Base-by-base conservation (phyloP, 1,140 invertebrate genomes). In the Trachymyrmex septentrionalis region DNA sequence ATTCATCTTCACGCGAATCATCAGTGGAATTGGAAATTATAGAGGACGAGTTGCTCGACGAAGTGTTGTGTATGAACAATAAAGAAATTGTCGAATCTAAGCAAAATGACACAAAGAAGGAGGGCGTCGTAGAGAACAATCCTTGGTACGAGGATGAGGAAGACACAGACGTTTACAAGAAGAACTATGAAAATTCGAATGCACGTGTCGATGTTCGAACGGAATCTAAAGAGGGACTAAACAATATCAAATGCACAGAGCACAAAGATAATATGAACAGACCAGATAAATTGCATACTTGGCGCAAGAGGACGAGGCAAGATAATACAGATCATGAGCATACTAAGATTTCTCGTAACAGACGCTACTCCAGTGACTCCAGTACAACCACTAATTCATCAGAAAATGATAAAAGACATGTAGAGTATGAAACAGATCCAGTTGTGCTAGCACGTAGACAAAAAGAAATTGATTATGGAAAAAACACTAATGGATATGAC, bases 391-490 rank as follows among this genome's bases (percentile, higher is more conserved):
- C 93, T 12, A 92, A 92, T 86, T 94, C 94, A 6, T 91, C 86
- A 10, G 88, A 91, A n/a, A 88, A 44, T 24, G 72, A 87, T 27
- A 94, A 88, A 86, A 93, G 75, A 57, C 91, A 73, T 57, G 19
- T 92, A 19, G 96, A 97, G 88, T 93, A 96, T 88, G 98, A 99
- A 95, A 97, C 96, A 50, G 98, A 99, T 96, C 96, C 96, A 19
- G 94, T 87, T 24, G 94, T 98, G 12, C 93, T 99, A 84, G 94
- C 96, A 50, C 96, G 98, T 85, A 96, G 98, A 78, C 98, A 99
- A 92, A 99, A 99, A 94, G 98, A 99, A 95, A 98, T 99, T 93
- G 98, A 99, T 93, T 99, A 98, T 96, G 99, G 99, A 27, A 99
- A 99, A 96, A 99, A 99, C 93, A 99, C 98, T 14, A 94, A 97